Evolutionary conservation across 2,888 invertebrate genomes (phyloP).

Genomic region (Capitulum mitella): DNA sequence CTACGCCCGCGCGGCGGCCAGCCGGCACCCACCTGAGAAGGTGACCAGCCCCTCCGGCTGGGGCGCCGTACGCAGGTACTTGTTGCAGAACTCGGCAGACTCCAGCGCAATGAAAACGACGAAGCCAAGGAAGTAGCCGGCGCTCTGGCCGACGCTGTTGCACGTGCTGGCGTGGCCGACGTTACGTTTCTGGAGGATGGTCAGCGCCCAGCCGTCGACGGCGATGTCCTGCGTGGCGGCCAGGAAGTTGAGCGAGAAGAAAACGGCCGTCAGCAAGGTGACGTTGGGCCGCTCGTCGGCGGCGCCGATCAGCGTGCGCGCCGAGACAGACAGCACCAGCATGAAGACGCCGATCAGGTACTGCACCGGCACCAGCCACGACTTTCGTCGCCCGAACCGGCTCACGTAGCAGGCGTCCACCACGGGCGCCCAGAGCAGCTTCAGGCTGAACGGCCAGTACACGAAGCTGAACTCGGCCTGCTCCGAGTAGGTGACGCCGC

Average conservation of each 20-base stretch:
- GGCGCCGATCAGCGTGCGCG: conserved; percentile 69
- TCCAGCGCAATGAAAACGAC: conserved; percentile 93
- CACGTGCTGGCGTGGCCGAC: conserved; percentile 98
- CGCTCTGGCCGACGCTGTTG: conserved; percentile 96
- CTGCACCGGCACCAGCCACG: conserved; percentile 89
- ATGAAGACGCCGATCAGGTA: conserved; percentile 76
- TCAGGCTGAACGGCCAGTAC: conserved; percentile 80
- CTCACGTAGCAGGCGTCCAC: conserved; percentile 85
- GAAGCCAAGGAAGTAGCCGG: conserved; percentile 94
- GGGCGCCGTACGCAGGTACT: conserved; percentile 69
- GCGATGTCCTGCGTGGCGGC: conserved; percentile 99
- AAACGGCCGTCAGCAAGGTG: conserved; percentile 68
- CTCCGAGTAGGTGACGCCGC: conserved; percentile 85
- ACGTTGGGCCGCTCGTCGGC: conserved; percentile 58
- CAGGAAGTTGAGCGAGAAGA: conserved; percentile 86
- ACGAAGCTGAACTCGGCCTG: conserved; percentile 82
- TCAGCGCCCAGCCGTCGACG: conserved; percentile 99
- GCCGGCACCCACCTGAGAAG: conserved; percentile 48
- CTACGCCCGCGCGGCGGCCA: neutral
- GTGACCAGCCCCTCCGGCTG: conserved; percentile 63
- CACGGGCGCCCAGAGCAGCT: conserved; percentile 95
- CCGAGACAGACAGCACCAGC: conserved; percentile 69
- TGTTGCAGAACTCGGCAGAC: conserved; percentile 91
- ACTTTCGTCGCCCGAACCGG: conserved; percentile 80
- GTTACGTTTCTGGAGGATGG: conserved; percentile 93